phyloP scores from a whole-genome alignment of 2,888 invertebrate genomes.

The Drosophila multiciliata region DNA sequence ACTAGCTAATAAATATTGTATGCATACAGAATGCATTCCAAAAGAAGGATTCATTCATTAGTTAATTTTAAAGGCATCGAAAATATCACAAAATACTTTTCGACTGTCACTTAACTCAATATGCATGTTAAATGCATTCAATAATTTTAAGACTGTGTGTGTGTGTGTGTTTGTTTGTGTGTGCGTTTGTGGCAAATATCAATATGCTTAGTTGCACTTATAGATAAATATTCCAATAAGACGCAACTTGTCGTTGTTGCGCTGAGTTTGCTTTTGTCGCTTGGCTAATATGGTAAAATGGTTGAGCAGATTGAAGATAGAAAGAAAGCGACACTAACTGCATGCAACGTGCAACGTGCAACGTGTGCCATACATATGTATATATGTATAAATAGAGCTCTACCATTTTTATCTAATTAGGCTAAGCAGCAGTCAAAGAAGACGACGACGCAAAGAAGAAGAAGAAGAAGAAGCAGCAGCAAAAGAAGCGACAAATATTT shows the following conservation, averaged over 20 bases:
- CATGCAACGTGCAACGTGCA: constrained; percentile 40
- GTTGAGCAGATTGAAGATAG: constrained; percentile 18
- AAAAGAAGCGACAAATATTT: constrained; percentile 73
- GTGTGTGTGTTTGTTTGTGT: neutral
- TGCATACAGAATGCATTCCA: neutral
- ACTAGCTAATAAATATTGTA: neutral
- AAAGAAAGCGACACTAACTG: constrained; percentile 45
- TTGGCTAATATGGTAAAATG: constrained; percentile 73
- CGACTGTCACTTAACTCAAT: neutral
- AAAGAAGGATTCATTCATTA: neutral
- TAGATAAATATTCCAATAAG: constrained; percentile 69
- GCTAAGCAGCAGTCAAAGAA: constrained; percentile 68
- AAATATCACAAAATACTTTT: neutral
- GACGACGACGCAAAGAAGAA: neutral
- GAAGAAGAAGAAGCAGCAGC: constrained; percentile 38
- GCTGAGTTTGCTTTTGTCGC: constrained; percentile 36
- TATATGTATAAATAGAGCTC: constrained; percentile 44
- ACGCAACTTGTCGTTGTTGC: constrained; percentile 59
- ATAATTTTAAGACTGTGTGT: neutral
- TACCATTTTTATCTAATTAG: constrained; percentile 81
- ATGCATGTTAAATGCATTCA: neutral
- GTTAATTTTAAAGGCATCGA: neutral
- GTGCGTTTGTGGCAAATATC: neutral
- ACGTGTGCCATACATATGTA: constrained; percentile 9
- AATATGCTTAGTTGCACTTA: neutral